A percentile compares a stretch with the other conserved stretches of the same genome.
Conservation (phyloP, 1,140 invertebrate species). For the Zeugodacus cucurbitae region DNA sequence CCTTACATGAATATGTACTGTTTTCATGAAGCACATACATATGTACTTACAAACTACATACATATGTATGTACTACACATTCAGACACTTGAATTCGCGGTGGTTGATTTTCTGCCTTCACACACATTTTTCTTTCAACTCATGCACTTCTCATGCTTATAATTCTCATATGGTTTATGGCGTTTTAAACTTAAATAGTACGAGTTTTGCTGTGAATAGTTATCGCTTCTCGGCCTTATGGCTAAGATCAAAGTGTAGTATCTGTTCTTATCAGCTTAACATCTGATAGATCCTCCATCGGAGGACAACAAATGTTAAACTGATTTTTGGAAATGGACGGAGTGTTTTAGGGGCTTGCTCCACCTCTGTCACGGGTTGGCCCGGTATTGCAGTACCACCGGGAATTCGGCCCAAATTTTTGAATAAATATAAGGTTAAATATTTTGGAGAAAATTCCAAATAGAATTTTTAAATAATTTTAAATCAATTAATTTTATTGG, state of each 20-base stretch:
- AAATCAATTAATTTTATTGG: too few relatives aligned
- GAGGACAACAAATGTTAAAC: conserved; percentile 71
- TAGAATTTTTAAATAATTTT: too few relatives aligned
- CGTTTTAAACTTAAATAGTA: not conserved
- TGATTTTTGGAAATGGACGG: conserved; percentile 71
- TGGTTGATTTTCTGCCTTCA: too few relatives aligned
- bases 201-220: not conserved
- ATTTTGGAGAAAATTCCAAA: too few relatives aligned
- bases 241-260: conserved; percentile 71
- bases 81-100: too few relatives aligned
- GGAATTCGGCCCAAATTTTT: conserved; percentile 50
- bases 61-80: too few relatives aligned
- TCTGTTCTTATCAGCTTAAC: conserved; percentile 77
- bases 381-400: conserved; percentile 71
- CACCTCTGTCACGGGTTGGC: conserved; percentile 70
- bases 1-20: too few relatives aligned
- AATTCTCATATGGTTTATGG: not conserved
- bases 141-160: not conserved
- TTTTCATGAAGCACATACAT: too few relatives aligned
- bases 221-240: conserved; percentile 68
- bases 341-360: conserved; percentile 68
- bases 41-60: too few relatives aligned
- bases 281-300: conserved; percentile 72
- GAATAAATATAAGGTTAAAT: too few relatives aligned
- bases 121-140: not conserved